These are phyloP conservation scores for Thymelicus acteon DNA, from an alignment of 2,888 invertebrate genomes.

Conservation along the genomic window DNA sequence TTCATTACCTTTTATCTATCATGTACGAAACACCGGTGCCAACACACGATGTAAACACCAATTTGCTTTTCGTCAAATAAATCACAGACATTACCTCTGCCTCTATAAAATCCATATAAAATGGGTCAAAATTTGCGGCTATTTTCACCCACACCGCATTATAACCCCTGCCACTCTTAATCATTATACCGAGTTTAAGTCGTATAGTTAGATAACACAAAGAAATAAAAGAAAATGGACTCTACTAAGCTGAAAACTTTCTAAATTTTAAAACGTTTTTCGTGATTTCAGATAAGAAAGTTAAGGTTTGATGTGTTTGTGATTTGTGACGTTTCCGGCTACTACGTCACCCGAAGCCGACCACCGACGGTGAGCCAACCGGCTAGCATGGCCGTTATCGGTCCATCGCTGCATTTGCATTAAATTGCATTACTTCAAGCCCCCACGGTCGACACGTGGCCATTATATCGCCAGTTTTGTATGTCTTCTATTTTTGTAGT, in stretches of 20 bases:
- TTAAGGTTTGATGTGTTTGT: conserved; percentile 42
- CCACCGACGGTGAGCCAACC: conserved; percentile 44
- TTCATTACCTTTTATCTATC: too few species aligned
- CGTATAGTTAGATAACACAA: background rate
- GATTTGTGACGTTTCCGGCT: conserved; percentile 56
- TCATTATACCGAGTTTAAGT: background rate
- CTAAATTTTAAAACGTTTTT: conserved; percentile 1
- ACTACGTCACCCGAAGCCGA: conserved; percentile 37
- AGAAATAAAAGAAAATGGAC: background rate
- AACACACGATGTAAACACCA: too few species aligned
- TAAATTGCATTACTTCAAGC: conserved; percentile 63
- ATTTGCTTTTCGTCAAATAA: too few species aligned
- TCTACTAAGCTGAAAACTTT: background rate
- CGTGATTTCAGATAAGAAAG: conserved; percentile 14
- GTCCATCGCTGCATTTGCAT: conserved; percentile 70
- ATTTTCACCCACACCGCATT: background rate
- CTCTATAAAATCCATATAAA: too few species aligned
- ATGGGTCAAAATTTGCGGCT: too few species aligned
- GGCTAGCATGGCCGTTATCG: conserved; percentile 54
- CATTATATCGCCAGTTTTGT: conserved; percentile 45
- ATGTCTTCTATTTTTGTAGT: conserved; percentile 32
- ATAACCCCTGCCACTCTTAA: conserved; percentile 5
- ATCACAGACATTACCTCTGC: too few species aligned
- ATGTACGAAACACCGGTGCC: too few species aligned
- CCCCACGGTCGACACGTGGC: conserved; percentile 40